Evolutionary conservation across 1,140 invertebrate species (phyloP).

Genomic region (Pseudomyrmex gracilis): DNA sequence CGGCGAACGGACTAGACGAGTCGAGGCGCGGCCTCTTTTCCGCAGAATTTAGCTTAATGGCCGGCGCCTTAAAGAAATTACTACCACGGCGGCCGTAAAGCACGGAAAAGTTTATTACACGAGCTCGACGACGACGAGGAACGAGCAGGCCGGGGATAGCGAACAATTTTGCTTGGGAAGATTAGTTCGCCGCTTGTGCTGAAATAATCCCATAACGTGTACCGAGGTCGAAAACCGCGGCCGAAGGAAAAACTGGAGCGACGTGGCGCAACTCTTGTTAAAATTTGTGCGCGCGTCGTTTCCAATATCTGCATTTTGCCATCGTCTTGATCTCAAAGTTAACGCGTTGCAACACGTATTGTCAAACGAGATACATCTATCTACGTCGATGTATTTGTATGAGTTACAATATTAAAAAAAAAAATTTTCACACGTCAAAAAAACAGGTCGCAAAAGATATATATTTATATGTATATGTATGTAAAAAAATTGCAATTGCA

Average conservation of each 20-base stretch:
- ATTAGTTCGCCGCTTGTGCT: slow-evolving; percentile 62
- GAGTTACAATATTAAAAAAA: no score
- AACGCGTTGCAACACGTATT: neutral
- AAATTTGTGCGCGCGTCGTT: slow-evolving; percentile 53
- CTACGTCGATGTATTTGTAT: no score
- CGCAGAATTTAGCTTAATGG: slow-evolving; percentile 61
- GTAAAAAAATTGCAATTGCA: no score
- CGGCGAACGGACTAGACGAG: slow-evolving; percentile 11
- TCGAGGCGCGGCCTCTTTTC: slow-evolving; percentile 19
- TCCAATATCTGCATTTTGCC: slow-evolving; percentile 55
- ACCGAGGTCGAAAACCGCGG: slow-evolving; percentile 40
- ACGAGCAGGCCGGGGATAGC: slow-evolving; percentile 39
- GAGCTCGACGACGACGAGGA: slow-evolving; percentile 35
- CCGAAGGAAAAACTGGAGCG: slow-evolving; percentile 52
- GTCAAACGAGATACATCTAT: no score
- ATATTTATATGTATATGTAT: no score
- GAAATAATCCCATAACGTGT: slow-evolving; percentile 70
- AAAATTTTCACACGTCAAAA: no score
- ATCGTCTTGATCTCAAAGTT: slow-evolving; percentile 52
- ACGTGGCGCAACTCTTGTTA: slow-evolving; percentile 37
- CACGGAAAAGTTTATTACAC: slow-evolving; percentile 69
- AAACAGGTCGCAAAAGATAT: no score
- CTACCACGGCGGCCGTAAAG: slow-evolving; percentile 61
- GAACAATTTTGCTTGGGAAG: slow-evolving; percentile 68
- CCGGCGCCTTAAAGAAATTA: slow-evolving; percentile 70